phyloP scores from a whole-genome alignment of 2,888 invertebrate species.

The Lochmaea capreae region DNA sequence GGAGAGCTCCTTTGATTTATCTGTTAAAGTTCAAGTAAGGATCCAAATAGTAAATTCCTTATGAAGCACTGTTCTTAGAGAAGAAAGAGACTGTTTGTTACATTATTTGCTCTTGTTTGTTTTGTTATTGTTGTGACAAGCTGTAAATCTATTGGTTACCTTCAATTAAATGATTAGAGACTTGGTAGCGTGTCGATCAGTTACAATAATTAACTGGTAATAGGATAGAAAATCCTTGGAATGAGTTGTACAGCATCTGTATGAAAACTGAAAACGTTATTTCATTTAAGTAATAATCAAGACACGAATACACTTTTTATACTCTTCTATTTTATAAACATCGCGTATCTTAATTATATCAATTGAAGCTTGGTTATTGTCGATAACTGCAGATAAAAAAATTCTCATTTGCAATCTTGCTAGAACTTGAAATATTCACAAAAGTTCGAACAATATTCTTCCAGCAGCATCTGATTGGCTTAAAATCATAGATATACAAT shows the following conservation, averaged over 20 bases:
- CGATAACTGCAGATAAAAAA: too few relatives aligned
- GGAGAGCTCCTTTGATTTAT: too few relatives aligned
- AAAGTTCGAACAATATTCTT: too few relatives aligned
- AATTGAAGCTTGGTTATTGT: not conserved
- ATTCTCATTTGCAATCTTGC: too few relatives aligned
- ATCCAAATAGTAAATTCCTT: too few relatives aligned
- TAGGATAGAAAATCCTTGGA: conserved; percentile 34
- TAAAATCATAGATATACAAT: too few relatives aligned
- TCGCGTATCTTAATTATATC: not conserved
- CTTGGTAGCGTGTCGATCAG: conserved; percentile 32
- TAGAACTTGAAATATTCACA: too few relatives aligned
- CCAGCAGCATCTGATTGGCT: too few relatives aligned
- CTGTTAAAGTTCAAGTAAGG: too few relatives aligned
- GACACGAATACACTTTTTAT: not conserved
- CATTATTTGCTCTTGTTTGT: not conserved
- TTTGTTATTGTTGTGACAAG: conserved; percentile 15
- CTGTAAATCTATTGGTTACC: conserved; percentile 12
- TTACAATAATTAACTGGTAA: conserved; percentile 31
- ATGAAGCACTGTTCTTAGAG: too few relatives aligned
- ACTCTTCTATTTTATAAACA: not conserved
- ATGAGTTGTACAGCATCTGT: not conserved
- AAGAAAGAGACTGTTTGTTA: too few relatives aligned
- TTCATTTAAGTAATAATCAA: not conserved
- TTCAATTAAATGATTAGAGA: conserved; percentile 34
- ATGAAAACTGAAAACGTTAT: not conserved